Base-by-base conservation (phyloP, 1,140 invertebrate species). In the Saccostrea echinata region DNA sequence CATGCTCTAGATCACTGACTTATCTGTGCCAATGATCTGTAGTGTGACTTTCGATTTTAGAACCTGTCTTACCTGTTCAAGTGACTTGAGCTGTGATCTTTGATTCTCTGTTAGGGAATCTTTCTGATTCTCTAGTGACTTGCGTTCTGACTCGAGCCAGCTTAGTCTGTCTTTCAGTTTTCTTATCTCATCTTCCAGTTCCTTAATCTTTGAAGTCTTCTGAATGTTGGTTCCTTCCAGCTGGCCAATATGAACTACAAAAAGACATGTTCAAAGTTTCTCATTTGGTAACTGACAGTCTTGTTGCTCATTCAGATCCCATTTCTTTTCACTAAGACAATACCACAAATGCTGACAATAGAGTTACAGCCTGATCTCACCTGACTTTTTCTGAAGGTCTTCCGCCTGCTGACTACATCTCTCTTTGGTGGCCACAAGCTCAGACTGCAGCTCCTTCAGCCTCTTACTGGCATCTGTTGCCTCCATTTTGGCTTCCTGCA, bases 171-270 rank as follows among this genome's bases (percentile, higher is more conserved):
- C 90, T 53, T 90, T 91, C 35, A 95, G 84, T 80, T 91, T 91
- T 3, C 86, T 88, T 13, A 94, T 64, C 82, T 94, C 91, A 21
- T 68, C 35, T 27, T 88, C 52, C 52, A 94, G 76, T 12, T 93
- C 91, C 61, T 90, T 81, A 76, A 95, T 94, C 33, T 86, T 89
- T 8, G 90, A 90, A 24, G 91, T 90, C 82, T 94, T 91, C 90
- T 95, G 93, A 43, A 93, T n/a, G 35, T 91, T 92, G 57, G 91
- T 91, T 3, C 92, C 93, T 88, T 94, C 93, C 33, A 94, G 88
- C 68, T 94, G 91, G 35, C 92, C 93, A 68, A 95, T 90, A 12
- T 88, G 76, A 53, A 84, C 94, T 94, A 81, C 2, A 88, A 87
- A 64, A 53, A 80, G 71, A 80, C 1, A 27, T 80, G 43, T 43